Evolutionary conservation across 2,797 vertebrate genomes (phyloP).

Genomic region (Alectoris magna): DNA sequence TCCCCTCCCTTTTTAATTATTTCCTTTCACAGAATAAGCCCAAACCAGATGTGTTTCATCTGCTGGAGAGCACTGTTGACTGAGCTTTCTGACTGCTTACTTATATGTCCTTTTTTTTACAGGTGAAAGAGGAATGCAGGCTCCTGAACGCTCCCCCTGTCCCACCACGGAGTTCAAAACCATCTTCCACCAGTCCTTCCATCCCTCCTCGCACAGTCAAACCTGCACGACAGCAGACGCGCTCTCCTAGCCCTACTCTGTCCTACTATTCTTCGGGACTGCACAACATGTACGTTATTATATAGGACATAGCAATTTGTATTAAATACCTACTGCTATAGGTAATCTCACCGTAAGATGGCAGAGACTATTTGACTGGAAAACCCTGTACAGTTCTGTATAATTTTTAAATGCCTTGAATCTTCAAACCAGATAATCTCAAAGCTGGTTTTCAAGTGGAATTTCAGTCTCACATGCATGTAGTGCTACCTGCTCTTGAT

Average conservation of each 20-base stretch:
- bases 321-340: neutral
- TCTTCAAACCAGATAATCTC: neutral
- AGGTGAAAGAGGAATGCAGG: constrained; percentile 98
- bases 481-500: neutral
- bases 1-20: neutral
- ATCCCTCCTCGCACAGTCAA: constrained; percentile 83
- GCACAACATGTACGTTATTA: constrained; percentile 92
- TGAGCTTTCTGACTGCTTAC: neutral
- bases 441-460: neutral
- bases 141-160: constrained; percentile 96
- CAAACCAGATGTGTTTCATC: constrained; percentile 3
- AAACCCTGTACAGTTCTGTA: neutral
- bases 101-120: neutral
- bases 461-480: neutral
- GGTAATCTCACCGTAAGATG: neutral
- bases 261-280: constrained; percentile 98
- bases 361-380: neutral
- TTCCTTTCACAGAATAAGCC: constrained; percentile 1
- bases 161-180: constrained; percentile 93
- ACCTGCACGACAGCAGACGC: constrained; percentile 87
- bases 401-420: neutral
- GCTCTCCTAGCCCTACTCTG: constrained; percentile 95
- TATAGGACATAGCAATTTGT: neutral
- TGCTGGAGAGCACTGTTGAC: neutral
- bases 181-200: constrained; percentile 84